Base-by-base conservation (phyloP, 2,797 vertebrate genomes). In the Propithecus deckenii region DNA sequence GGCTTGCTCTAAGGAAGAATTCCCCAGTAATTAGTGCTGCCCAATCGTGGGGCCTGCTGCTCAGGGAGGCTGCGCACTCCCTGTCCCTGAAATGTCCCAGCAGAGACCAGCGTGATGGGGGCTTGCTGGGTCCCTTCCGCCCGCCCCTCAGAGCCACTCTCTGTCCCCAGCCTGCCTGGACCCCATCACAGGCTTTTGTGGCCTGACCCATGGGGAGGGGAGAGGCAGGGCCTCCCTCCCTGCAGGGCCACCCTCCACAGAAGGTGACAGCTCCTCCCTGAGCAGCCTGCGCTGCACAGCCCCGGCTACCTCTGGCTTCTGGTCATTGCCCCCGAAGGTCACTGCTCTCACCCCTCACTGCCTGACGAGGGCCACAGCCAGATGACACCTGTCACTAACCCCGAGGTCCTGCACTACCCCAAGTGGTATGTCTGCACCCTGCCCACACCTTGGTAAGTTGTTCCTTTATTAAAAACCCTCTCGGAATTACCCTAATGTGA, bases 401-500 rank as follows among this genome's bases (percentile, higher is more conserved):
- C 91, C 10, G 6, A 46, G 67, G 28, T 7, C 7, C n/a, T 4
- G 20, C 14, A 3, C 84, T 30, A 3, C 4, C 63, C 74, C 35
- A 0, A 1, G 12, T 3, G 23, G 23, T 25, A 35, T 76, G 13
- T 41, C 67, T 10, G 28, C 0, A 8, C 43, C 38, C 55, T 43
- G 32, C 57, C 57, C 22, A n/a, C 71, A 83, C 87, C 57, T 95
- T 63, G 78, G 67, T 67, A 80, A 89, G 78, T 35, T 10, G n/a
- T 48, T 91, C 43, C 76, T 94, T 69, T 90, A 71, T 75, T 38
- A 59, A 90, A 90, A 90, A 38, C 55, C 89, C 59, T 83, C 35
- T 35, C 30, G 48, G 55, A 92, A 87, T 88, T 50, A 65, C 38
- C 81, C 71, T 74, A 76, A 87, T 35, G 74, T 14, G 25, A 32